Percentiles rank a stretch among this genome's conserved stretches.
phyloP scores from a whole-genome alignment of 2,888 invertebrate genomes.

The Oxyteleia sp. region DNA sequence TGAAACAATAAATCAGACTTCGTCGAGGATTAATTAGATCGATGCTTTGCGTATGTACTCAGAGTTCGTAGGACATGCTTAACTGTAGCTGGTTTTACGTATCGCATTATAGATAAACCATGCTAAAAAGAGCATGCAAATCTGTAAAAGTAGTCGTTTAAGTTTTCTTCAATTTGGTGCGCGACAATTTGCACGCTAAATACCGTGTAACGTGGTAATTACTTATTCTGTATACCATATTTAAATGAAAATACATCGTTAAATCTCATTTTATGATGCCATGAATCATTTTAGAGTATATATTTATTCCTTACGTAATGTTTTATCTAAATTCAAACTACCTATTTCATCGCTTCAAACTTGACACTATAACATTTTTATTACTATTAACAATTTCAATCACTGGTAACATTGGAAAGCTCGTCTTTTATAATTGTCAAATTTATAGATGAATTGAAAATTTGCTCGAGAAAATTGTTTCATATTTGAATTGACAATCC shows the following conservation, averaged over 20 bases:
- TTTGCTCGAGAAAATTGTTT: too few relatives aligned
- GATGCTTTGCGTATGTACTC: slow-evolving; percentile 79
- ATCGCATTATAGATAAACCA: slow-evolving; percentile 67
- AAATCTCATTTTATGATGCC: slow-evolving; percentile 23
- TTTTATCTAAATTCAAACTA: too few relatives aligned
- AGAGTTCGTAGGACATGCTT: slow-evolving; percentile 52
- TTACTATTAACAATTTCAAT: too few relatives aligned
- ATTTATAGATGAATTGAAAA: too few relatives aligned
- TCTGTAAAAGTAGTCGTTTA: slow-evolving; percentile 62
- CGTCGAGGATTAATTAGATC: slow-evolving; percentile 82
- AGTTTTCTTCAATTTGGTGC: slow-evolving; percentile 61
- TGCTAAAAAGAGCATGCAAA: slow-evolving; percentile 64
- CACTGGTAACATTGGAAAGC: too few relatives aligned
- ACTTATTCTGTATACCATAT: slow-evolving; percentile 63
- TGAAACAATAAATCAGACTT: slow-evolving; percentile 62
- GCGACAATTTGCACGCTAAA: slow-evolving; percentile 74
- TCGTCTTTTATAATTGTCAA: too few relatives aligned
- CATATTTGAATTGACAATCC: too few relatives aligned
- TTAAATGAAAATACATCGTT: slow-evolving; percentile 57
- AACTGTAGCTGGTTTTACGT: slow-evolving; percentile 53
- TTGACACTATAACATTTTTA: too few relatives aligned
- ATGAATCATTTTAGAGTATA: too few relatives aligned
- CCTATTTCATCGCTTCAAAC: too few relatives aligned
- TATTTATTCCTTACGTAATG: too few relatives aligned
- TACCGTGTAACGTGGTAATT: slow-evolving; percentile 75